Conservation (phyloP, 1,140 invertebrate genomes). For the Dendroctonus ponderosae region DNA sequence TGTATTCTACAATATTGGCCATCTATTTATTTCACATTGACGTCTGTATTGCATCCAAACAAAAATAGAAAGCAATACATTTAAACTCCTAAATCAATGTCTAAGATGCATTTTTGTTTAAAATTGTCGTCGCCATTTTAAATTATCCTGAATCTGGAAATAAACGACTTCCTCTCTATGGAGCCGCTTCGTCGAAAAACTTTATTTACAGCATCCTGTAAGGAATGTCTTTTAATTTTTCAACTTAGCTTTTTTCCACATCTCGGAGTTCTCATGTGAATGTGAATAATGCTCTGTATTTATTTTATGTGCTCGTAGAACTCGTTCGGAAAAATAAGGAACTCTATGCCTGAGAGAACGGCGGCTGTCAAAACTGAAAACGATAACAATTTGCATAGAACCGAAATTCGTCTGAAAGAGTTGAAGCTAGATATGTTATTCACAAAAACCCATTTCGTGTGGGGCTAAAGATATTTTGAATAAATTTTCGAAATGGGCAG, state of each 20-base stretch:
- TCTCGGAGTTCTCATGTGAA: conserved; percentile 27
- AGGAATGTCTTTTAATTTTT: conserved; percentile 41
- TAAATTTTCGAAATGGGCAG: too few species aligned
- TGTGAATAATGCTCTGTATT: conserved; percentile 27
- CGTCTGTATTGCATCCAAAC: too few species aligned
- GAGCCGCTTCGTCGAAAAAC: conserved; percentile 42
- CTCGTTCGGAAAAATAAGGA: conserved; percentile 12
- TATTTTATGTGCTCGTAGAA: conserved; percentile 24
- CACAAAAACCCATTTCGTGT: too few species aligned
- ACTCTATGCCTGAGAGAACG: conserved; percentile 12
- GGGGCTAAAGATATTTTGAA: too few species aligned
- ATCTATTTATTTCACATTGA: too few species aligned
- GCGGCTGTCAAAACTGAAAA: conserved; percentile 9
- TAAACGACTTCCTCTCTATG: conserved; percentile 44
- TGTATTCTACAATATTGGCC: too few species aligned
- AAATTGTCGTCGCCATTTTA: conserved; percentile 30
- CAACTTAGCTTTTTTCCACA: conserved; percentile 24
- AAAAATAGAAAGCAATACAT: too few species aligned
- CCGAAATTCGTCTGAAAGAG: conserved; percentile 1
- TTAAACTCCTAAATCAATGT: too few species aligned
- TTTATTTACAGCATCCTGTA: conserved; percentile 45
- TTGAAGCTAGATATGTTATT: too few species aligned
- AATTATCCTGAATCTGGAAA: conserved; percentile 39
- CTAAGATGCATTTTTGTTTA: conserved; percentile 22
- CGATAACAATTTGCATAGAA: conserved; percentile 11